phyloP scores from a whole-genome alignment of 2,797 vertebrate species.

The Oreortyx pictus region DNA sequence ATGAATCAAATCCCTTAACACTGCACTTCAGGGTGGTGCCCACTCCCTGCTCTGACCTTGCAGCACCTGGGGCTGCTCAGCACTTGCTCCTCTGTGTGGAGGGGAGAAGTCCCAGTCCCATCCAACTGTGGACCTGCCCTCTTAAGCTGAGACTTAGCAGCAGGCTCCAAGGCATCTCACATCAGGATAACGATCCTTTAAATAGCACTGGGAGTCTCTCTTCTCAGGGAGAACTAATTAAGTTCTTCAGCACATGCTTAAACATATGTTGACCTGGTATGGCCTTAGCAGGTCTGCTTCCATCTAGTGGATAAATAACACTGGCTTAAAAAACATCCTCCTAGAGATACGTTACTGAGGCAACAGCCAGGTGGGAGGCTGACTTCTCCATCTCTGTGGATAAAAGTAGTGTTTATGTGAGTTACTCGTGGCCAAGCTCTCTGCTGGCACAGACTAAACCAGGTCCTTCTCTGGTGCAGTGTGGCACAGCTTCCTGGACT shows the following conservation, averaged over 20 bases:
- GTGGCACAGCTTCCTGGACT: not conserved
- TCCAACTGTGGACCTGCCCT: not conserved
- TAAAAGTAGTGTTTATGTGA: not conserved
- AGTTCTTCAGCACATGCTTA: constrained; percentile 59
- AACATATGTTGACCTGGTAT: constrained; percentile 61
- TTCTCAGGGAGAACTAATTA: constrained; percentile 55
- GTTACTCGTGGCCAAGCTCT: not conserved
- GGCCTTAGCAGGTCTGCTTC: constrained; percentile 27
- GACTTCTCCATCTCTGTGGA: constrained; percentile 2
- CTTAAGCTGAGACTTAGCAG: constrained; percentile 32
- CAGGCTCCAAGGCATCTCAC: constrained; percentile 15
- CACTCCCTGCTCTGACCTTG: not conserved
- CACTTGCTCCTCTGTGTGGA: constrained; percentile 1
- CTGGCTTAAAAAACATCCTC: constrained; percentile 38
- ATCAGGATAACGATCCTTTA: constrained; percentile 42
- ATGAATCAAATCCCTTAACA: not conserved
- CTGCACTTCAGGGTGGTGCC: not conserved
- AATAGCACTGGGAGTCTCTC: constrained; percentile 50
- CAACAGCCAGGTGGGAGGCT: constrained; percentile 47
- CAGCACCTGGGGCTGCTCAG: not conserved
- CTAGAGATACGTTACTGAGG: constrained; percentile 38
- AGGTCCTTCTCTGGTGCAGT: not conserved
- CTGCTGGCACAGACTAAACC: not conserved
- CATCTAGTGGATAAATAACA: constrained; percentile 47
- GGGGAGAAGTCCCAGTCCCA: not conserved